These are phyloP conservation scores for Argyresthia albistria DNA, from an alignment of 2,888 invertebrate species.

Conservation along the genomic window DNA sequence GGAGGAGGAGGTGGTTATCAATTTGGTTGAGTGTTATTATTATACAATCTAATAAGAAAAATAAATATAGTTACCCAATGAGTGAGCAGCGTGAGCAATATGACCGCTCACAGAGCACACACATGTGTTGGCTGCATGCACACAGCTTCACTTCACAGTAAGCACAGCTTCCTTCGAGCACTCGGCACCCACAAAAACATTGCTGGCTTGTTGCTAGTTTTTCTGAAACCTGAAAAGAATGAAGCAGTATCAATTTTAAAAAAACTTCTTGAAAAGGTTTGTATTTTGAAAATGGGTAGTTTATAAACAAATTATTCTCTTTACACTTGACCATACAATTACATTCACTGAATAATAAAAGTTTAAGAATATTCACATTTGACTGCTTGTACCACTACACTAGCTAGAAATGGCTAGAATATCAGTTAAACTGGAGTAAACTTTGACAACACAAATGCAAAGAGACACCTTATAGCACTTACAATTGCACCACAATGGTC, in stretches of 20 bases:
- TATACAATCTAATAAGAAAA: too few relatives aligned
- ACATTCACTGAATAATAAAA: not conserved
- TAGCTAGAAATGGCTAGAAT: too few relatives aligned
- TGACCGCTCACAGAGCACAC: constrained; percentile 25
- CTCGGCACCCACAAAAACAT: constrained; percentile 25
- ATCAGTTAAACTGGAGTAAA: too few relatives aligned
- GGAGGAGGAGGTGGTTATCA: too few relatives aligned
- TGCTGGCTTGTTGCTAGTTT: constrained; percentile 3
- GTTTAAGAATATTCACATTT: not conserved
- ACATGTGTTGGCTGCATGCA: constrained; percentile 27
- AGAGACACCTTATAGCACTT: constrained; percentile 7
- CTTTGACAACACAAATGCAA: too few relatives aligned
- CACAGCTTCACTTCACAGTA: constrained; percentile 48
- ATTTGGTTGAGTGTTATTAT: too few relatives aligned
- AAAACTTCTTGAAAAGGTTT: too few relatives aligned
- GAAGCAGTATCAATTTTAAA: too few relatives aligned
- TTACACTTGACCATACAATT: too few relatives aligned
- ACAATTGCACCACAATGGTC: constrained; percentile 37
- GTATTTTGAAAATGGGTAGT: too few relatives aligned
- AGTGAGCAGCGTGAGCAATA: constrained; percentile 42
- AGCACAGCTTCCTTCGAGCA: constrained; percentile 26
- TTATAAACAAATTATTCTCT: too few relatives aligned
- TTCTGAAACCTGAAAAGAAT: too few relatives aligned
- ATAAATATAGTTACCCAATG: constrained; percentile 26
- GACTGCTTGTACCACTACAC: not conserved